Conservation (phyloP, 1,140 invertebrate genomes). For the Drosophila funebris region DNA sequence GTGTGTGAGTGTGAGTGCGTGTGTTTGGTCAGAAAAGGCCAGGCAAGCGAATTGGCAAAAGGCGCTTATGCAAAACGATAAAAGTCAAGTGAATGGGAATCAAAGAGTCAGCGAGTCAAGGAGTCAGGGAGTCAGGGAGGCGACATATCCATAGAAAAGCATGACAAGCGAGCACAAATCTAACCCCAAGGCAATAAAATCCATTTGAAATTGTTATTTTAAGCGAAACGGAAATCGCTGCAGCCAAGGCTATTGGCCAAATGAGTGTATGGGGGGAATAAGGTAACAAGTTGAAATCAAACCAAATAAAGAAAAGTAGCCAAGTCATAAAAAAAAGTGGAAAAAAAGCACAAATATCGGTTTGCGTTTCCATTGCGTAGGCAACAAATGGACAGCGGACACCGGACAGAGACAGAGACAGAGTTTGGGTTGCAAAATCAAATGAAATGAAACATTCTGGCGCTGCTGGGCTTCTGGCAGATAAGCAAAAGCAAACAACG, state of each 20-base stretch:
- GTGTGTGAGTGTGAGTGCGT: constrained; percentile 21
- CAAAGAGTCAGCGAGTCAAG: background rate
- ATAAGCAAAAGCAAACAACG: constrained; percentile 48
- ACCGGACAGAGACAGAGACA: no score
- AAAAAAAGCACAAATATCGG: constrained; percentile 78
- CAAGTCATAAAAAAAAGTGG: constrained; percentile 72
- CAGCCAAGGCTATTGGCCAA: background rate
- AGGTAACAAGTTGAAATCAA: constrained; percentile 2
- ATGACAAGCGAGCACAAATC: constrained; percentile 50
- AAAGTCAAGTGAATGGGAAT: constrained; percentile 48
- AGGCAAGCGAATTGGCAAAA: constrained; percentile 60
- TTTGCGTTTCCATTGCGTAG: constrained; percentile 37
- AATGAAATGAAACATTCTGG: constrained; percentile 60
- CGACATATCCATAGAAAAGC: constrained; percentile 43
- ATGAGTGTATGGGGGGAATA: constrained; percentile 20
- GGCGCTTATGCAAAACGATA: constrained; percentile 79
- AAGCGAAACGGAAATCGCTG: constrained; percentile 63
- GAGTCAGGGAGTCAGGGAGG: constrained; percentile 2
- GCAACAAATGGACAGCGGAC: constrained; percentile 42
- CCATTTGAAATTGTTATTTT: constrained; percentile 83
- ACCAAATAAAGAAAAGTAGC: constrained; percentile 40
- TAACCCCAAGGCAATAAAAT: constrained; percentile 75
- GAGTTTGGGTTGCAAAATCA: constrained; percentile 22
- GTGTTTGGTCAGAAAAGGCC: constrained; percentile 29
- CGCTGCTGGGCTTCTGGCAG: constrained; percentile 31